These are phyloP conservation scores for Egretta garzetta DNA, from an alignment of 2,113 vertebrate species.

Conservation along the genomic window DNA sequence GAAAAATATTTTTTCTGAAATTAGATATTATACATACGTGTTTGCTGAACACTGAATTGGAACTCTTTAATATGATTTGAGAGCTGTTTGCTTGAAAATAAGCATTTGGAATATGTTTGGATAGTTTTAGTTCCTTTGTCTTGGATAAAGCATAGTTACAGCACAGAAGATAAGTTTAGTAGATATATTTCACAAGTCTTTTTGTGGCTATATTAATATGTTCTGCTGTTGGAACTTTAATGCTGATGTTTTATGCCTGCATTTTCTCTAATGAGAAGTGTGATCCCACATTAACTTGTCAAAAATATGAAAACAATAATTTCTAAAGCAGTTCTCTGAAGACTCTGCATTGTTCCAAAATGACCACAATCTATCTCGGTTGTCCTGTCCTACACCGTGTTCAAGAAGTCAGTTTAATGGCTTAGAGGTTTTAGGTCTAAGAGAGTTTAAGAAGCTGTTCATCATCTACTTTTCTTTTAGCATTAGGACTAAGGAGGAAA, in stretches of 20 bases:
- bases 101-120: not conserved
- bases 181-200: not conserved
- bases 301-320: not conserved
- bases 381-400: rapidly evolving
- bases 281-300: not conserved
- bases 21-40: not conserved
- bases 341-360: not conserved
- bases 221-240: not conserved
- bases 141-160: not conserved
- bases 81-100: not conserved
- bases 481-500: not conserved
- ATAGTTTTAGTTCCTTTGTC: not conserved
- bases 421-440: not conserved
- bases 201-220: not conserved
- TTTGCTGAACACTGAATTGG: not conserved
- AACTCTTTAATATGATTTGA: not conserved
- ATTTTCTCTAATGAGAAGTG: not conserved
- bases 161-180: not conserved
- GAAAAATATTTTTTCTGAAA: not conserved
- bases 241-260: not conserved
- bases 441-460: not conserved
- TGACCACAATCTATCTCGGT: rapidly evolving
- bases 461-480: not conserved
- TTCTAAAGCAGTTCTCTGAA: not conserved
- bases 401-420: not conserved